These are phyloP conservation scores for Cyclophora albipunctata DNA, from an alignment of 2,888 invertebrate genomes.

Conservation along the genomic window DNA sequence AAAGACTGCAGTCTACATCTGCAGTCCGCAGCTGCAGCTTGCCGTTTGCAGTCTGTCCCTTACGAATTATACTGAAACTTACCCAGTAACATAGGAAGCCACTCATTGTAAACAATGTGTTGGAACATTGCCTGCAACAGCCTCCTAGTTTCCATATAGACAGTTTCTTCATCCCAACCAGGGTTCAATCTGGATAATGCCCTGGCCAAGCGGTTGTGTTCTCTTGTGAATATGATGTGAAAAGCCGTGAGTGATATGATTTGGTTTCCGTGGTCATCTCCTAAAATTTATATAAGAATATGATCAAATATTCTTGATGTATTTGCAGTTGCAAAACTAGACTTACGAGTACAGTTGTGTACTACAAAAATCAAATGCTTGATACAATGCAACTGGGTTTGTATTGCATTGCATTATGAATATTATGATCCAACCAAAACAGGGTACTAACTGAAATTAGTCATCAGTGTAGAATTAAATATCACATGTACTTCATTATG, in stretches of 20 bases:
- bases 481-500: too few species aligned
- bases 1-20: too few species aligned
- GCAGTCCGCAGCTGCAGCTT: too few species aligned
- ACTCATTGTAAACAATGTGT: constrained; percentile 87
- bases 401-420: too few species aligned
- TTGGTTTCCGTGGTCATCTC: constrained; percentile 86
- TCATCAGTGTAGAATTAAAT: too few species aligned
- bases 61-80: constrained; percentile 9
- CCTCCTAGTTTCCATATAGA: constrained; percentile 83
- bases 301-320: background rate
- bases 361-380: too few species aligned
- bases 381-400: too few species aligned
- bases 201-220: constrained; percentile 86
- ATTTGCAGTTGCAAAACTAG: too few species aligned
- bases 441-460: too few species aligned
- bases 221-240: constrained; percentile 84
- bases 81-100: constrained; percentile 85
- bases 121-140: constrained; percentile 86
- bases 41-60: too few species aligned
- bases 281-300: constrained; percentile 46
- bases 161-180: constrained; percentile 81
- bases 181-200: constrained; percentile 80
- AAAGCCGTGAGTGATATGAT: constrained; percentile 83
- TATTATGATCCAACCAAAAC: too few species aligned
- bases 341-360: too few species aligned